Evolutionary conservation across 2,888 invertebrate genomes (phyloP), one percentile per base, ranked within the genome.

Genomic region (Petrophora chlorosata): DNA sequence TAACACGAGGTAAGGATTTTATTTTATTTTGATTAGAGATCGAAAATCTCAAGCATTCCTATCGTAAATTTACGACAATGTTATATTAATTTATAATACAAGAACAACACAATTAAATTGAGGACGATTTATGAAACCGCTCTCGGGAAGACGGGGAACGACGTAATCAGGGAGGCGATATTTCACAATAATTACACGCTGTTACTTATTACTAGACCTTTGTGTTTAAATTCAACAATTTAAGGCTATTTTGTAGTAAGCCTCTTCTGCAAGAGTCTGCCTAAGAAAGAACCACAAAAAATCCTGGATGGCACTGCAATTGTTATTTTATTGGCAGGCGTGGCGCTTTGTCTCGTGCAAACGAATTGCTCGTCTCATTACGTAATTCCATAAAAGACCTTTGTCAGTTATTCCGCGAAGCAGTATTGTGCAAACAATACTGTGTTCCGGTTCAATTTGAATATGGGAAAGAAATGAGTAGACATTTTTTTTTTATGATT

Each of bases 171-270:
- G 53, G 13, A 28, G 34, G 41, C 52, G 42, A 45, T 60, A 58
- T 58, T 58, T 60, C 45, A 52, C 53, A 53, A 56, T 60, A 60
- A 60, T 56, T 56, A 54, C 57, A 39, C 42, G 48, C 41, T 43
- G 43, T 25, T 39, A 43, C 43, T 39, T 44, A 43, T 49, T 49
- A 39, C 43, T 4, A 10, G 16, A 34, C 49, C 33, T 50, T 50
- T 50, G 39, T 43, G 39, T 39, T 43, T 49, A 29, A 49, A 43
- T 49, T 49, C 38, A 40, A 44, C 39, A 16, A 23, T 25, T 25
- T 39, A 32, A 26, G 3, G 23, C 16, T 26, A 3, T 8, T 25
- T 10, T 34, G 9, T 33, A 26, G 33, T 16, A 25, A 26, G n/a
- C n/a, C n/a, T n/a, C n/a, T n/a, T n/a, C n/a, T n/a, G n/a, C n/a